These are phyloP conservation scores for Lophotis ruficrista DNA, from an alignment of 2,113 vertebrate genomes.

Conservation along the genomic window DNA sequence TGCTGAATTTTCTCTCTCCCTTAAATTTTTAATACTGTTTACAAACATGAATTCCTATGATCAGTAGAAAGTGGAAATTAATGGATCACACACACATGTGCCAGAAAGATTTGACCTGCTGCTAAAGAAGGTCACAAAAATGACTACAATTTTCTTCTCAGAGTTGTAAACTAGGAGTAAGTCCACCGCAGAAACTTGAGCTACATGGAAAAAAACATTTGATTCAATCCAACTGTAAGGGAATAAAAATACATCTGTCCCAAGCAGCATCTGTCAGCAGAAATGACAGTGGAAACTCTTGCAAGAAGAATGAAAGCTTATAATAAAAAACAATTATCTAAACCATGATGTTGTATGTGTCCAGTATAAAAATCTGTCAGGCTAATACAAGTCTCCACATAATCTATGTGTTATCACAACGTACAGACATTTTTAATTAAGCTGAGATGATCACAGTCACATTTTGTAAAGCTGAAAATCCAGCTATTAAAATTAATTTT, in stretches of 20 bases:
- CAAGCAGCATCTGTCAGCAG: constrained; percentile 31
- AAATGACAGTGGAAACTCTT: neutral
- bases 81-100: accelerated
- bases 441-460: neutral
- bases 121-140: neutral
- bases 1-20: neutral
- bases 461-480: neutral
- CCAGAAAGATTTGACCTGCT: neutral
- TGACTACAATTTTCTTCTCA: neutral
- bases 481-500: neutral
- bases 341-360: neutral
- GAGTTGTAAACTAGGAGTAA: neutral
- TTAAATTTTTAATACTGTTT: neutral
- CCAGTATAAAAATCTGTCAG: neutral
- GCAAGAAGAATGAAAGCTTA: neutral
- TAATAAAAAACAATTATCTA: neutral
- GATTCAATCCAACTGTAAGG: constrained; percentile 7
- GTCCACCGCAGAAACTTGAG: neutral
- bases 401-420: neutral
- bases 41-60: neutral
- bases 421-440: neutral
- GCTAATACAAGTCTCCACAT: neutral
- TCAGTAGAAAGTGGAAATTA: neutral
- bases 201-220: neutral
- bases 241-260: constrained; percentile 36